Conservation (phyloP, 2,888 invertebrate species). For the Aethes cnicana region DNA sequence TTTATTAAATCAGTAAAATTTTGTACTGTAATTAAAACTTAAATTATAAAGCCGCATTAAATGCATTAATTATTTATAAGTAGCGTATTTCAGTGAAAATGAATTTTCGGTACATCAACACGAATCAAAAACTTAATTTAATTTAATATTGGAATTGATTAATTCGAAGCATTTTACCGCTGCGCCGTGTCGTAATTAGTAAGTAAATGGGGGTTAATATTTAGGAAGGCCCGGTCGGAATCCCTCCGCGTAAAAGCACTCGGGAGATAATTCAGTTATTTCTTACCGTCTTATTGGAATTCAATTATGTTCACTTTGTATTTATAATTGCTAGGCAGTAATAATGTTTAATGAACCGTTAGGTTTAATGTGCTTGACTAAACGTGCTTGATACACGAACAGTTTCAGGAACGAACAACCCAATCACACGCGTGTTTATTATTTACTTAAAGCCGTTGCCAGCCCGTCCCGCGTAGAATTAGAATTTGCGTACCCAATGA, state of each 20-base stretch:
- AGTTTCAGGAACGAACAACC: conserved; percentile 4
- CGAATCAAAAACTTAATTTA: too few species aligned
- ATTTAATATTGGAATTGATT: not conserved
- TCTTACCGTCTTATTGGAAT: conserved; percentile 31
- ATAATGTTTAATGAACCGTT: conserved; percentile 26
- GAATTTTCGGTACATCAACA: not conserved
- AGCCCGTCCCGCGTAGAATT: too few species aligned
- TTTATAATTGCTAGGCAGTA: conserved; percentile 29
- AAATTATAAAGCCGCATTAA: too few species aligned
- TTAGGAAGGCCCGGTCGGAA: conserved; percentile 15
- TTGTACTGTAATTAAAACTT: too few species aligned
- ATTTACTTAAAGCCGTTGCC: too few species aligned
- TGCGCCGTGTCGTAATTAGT: conserved; percentile 17
- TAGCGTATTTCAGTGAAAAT: too few species aligned
- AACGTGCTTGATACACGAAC: not conserved
- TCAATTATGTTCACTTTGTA: conserved; percentile 32
- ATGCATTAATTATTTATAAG: too few species aligned
- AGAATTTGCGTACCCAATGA: too few species aligned
- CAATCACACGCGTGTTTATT: too few species aligned
- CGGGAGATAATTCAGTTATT: conserved; percentile 29
- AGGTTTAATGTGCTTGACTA: not conserved
- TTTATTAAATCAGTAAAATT: too few species aligned
- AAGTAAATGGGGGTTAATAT: conserved; percentile 28
- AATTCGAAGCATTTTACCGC: not conserved
- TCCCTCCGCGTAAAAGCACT: conserved; percentile 30